These are phyloP conservation scores for Philypnodon macrostomus DNA, from an alignment of 2,797 vertebrate species.

Conservation along the genomic window DNA sequence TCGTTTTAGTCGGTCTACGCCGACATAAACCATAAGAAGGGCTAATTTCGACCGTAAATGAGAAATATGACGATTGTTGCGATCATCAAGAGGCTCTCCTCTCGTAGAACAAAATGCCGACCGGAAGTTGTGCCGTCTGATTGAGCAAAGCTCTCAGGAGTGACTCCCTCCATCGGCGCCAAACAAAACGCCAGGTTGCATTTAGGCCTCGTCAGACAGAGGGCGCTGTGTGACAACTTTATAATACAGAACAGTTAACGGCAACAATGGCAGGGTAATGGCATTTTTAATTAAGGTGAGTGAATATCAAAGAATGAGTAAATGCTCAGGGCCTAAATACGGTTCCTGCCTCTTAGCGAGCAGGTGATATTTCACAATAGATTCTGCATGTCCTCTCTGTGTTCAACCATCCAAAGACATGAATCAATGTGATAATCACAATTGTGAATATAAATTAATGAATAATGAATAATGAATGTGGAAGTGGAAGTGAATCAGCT, in stretches of 20 bases:
- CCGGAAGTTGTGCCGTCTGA: conserved; percentile 77
- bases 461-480: no score
- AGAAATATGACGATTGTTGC: conserved; percentile 79
- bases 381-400: no score
- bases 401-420: no score
- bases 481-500: no score
- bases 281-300: no score
- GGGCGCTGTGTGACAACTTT: conserved; percentile 25
- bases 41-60: conserved; percentile 69
- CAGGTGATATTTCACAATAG: no score
- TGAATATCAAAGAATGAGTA: background rate
- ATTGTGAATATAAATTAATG: no score
- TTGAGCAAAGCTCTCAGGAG: conserved; percentile 74
- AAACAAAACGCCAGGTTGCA: conserved; percentile 70
- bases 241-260: background rate
- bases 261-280: no score
- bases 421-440: no score
- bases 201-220: conserved; percentile 9
- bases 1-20: conserved; percentile 62
- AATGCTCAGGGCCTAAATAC: no score
- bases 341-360: no score
- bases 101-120: conserved; percentile 82
- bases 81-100: conserved; percentile 76
- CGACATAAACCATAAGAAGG: conserved; percentile 56
- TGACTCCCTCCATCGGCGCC: conserved; percentile 79